Percentiles rank a stretch among this genome's conserved stretches.
These are phyloP conservation scores for Australoheros scitulus DNA, from an alignment of 2,113 vertebrate genomes.

Conservation along the genomic window DNA sequence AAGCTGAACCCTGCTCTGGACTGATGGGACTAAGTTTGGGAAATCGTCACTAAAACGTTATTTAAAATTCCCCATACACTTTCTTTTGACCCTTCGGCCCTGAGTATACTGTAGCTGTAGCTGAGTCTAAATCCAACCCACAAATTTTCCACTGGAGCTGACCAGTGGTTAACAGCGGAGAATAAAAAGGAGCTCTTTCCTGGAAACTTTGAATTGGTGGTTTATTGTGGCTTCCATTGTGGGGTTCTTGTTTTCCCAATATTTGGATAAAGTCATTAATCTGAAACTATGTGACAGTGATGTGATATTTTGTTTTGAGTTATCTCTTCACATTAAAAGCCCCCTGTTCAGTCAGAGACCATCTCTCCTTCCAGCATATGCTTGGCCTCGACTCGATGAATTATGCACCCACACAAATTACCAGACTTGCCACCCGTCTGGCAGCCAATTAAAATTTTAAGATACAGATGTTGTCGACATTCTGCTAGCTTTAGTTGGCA, in stretches of 20 bases:
- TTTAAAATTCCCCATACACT: background rate
- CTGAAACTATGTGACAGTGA: background rate
- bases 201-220: background rate
- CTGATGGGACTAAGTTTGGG: background rate
- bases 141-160: background rate
- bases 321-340: constrained; percentile 41
- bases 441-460: constrained; percentile 75
- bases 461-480: constrained; percentile 71
- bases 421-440: constrained; percentile 65
- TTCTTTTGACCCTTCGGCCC: background rate
- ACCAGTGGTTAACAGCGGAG: background rate
- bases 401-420: constrained; percentile 75
- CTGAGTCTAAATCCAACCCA: background rate
- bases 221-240: background rate
- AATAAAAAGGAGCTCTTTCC: background rate
- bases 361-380: constrained; percentile 54
- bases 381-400: constrained; percentile 63
- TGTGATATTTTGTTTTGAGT: constrained; percentile 6
- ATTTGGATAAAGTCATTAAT: background rate
- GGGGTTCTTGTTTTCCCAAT: background rate
- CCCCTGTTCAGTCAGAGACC: constrained; percentile 20
- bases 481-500: constrained; percentile 53
- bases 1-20: background rate
- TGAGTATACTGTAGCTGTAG: background rate
- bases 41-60: background rate